Evolutionary conservation across 1,140 invertebrate genomes (phyloP), one percentile per base, ranked within the genome.

Genomic region (Caenorhabditis elegans): DNA sequence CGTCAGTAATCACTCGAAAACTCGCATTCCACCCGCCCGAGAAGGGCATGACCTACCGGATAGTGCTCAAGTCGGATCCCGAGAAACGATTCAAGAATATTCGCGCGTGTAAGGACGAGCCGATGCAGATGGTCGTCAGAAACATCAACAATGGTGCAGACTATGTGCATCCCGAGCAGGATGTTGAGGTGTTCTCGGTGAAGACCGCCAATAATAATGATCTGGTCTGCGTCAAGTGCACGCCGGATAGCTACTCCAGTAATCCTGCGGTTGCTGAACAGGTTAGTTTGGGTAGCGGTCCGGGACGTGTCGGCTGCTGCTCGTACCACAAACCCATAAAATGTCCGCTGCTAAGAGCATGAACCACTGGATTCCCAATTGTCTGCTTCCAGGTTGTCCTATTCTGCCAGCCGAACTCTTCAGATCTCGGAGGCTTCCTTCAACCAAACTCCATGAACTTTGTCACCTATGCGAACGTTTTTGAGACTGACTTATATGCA

Each of bases 351-450:
- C n/a, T n/a, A n/a, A n/a, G n/a, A n/a, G n/a, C n/a, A n/a, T n/a
- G n/a, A n/a, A n/a, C n/a, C n/a, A n/a, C n/a, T n/a, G n/a, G n/a
- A n/a, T n/a, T n/a, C n/a, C n/a, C n/a, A n/a, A n/a, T n/a, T n/a
- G n/a, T n/a, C n/a, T n/a, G n/a, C 34, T 49, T 83, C 39, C 47
- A 84, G 83, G 83, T 84, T 3, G 48, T 84, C 24, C 26, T 84
- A 8, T 84, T 84, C 83, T 70, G 60, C 31, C 83, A 84, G 55
- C 83, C 83, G 10, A 84, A 84, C 43, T 77, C 70, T 2, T 84
- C 83, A 13, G 83, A 84, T 43, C 83, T 84, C 31, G 83, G 83
- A 4, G 34, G 47, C 13, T 76, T 84, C n/a, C 39, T 84, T 24
- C 80, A 83, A 28, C 83, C 83, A 10, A 31, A 28, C n/a, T 31